Percentiles rank a stretch among this genome's conserved stretches.
These are phyloP conservation scores for Muscidifurax raptorellus DNA, from an alignment of 1,140 invertebrate species.

Conservation along the genomic window DNA sequence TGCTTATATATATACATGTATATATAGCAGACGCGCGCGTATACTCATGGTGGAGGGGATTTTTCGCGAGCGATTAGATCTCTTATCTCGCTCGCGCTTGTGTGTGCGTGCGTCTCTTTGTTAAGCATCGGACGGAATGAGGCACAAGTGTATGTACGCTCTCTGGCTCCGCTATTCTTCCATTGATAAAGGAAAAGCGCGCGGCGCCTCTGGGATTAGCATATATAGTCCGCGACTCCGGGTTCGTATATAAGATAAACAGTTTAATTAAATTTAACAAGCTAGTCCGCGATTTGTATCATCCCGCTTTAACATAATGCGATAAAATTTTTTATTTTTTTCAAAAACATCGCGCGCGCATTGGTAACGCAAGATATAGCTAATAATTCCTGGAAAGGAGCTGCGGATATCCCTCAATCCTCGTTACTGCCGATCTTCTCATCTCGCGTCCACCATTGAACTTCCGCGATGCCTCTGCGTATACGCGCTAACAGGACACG, in stretches of 20 bases:
- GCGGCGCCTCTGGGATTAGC: not conserved
- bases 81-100: not conserved
- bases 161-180: not conserved
- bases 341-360: no score
- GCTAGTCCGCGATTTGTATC: not conserved
- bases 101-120: not conserved
- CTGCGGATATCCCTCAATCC: constrained; percentile 5
- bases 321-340: no score
- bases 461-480: not conserved
- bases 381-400: not conserved
- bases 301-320: no score
- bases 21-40: not conserved
- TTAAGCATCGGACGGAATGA: not conserved
- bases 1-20: no score
- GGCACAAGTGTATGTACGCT: no score
- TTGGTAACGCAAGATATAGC: not conserved
- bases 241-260: constrained; percentile 22
- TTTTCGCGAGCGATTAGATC: constrained; percentile 8
- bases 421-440: not conserved
- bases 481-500: not conserved
- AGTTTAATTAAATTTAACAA: constrained; percentile 44
- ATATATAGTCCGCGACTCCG: not conserved
- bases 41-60: not conserved
- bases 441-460: not conserved
- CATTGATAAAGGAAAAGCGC: constrained; percentile 32